Evolutionary conservation across 2,888 invertebrate genomes (phyloP), one percentile per base, ranked within the genome.

Genomic region (Diaprepes abbreviatus): DNA sequence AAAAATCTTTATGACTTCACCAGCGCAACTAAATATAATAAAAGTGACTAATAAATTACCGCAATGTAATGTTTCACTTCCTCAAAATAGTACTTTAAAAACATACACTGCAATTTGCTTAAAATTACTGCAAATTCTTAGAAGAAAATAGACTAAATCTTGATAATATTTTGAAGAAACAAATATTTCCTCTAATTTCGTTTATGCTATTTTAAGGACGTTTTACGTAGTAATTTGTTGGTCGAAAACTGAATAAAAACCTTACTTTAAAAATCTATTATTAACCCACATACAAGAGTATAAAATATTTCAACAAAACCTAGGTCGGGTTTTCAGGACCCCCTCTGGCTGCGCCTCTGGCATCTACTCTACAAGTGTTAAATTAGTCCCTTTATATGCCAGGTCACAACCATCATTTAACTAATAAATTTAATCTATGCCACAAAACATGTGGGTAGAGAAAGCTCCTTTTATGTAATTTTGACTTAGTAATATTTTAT

Each of bases 381-480:
- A 63, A 57, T 58, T 54, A 50, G 38, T 38, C 58, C 38, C 45
- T 58, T 63, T 58, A 54, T 63, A 58, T 64, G 58, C 35, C 35
- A 50, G 69, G 48, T 63, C 64, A 63, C 21, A 50, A 57, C 52
- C 58, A 43, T 67, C 58, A 69, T 69, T 68, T 58, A 38, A 64
- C 58, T 69, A 64, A 69, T 69, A 68, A 68, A 68, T 57, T 59
- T 57, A 68, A 68, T 68, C 55, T 69, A 69, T 55, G 68, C 59
- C 50, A 63, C 28, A 48, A 38, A 63, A 69, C 69, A 69, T 69
- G 69, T 69, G 69, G 69, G 69, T 50, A 68, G 64, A 52, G 66
- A 66, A 66, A 66, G 59, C 52, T 59, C 4, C 43, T 45, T 43
- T 59, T 59, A 48, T 60, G 21, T 59, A 60, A 60, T 43, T n/a